A percentile compares a stretch with the other conserved stretches of the same genome.
Conservation (phyloP, 2,888 invertebrate species). For the Caenorhabditis sp. region DNA sequence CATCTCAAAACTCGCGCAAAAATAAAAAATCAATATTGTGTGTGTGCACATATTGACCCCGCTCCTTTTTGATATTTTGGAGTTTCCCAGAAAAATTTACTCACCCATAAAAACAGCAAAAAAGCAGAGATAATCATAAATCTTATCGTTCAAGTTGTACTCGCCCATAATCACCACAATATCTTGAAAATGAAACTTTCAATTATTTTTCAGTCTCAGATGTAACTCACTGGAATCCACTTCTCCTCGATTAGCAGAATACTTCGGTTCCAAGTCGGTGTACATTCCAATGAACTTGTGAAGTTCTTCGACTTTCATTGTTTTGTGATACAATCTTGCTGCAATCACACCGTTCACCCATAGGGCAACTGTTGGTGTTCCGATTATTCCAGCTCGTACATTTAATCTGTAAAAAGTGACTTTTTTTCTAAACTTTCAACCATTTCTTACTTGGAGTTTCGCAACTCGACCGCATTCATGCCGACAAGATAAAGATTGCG, state of each 20-base stretch:
- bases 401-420: conserved; percentile 75
- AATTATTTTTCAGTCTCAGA: neutral
- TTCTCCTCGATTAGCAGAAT: neutral
- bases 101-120: conserved; percentile 14
- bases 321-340: conserved; percentile 79
- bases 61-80: too few species aligned
- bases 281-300: conserved; percentile 13
- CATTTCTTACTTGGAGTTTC: conserved; percentile 74
- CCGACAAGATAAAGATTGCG: conserved; percentile 83
- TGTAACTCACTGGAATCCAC: conserved; percentile 7
- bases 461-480: conserved; percentile 84
- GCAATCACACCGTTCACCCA: conserved; percentile 88
- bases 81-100: neutral
- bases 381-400: conserved; percentile 88
- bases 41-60: neutral
- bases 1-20: too few species aligned
- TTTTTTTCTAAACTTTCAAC: neutral
- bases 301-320: conserved; percentile 3
- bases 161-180: conserved; percentile 1
- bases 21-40: neutral
- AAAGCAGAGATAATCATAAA: conserved; percentile 6
- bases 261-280: conserved; percentile 23
- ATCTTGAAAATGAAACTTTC: neutral
- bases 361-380: conserved; percentile 86
- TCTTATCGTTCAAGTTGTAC: neutral